phyloP scores from a whole-genome alignment of 1,140 invertebrate genomes.

The Penaeus chinensis region DNA sequence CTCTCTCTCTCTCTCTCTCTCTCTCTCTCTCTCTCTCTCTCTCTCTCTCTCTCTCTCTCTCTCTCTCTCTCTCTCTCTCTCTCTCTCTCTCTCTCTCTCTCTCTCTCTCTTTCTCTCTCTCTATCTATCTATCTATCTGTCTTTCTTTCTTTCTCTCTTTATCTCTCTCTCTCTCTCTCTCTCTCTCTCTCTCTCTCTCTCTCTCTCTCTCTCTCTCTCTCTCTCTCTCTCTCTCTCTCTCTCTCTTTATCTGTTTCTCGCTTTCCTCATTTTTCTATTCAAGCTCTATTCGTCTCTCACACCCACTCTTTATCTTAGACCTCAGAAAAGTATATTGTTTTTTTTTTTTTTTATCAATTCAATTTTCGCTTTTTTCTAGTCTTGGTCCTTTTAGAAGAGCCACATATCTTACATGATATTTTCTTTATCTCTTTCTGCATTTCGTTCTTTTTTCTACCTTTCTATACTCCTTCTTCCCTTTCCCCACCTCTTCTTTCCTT shows the following conservation, averaged over 20 bases:
- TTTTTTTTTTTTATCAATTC: neutral
- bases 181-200: neutral
- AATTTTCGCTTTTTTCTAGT: neutral
- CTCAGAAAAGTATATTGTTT: neutral
- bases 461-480: too few species aligned
- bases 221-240: too few species aligned
- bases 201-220: too few species aligned
- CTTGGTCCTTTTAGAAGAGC: neutral
- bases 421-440: too few species aligned
- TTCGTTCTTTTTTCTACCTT: too few species aligned
- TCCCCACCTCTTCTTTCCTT: neutral
- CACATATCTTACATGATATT: too few species aligned
- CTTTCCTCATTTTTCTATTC: neutral
- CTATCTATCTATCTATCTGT: too few species aligned
- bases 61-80: neutral
- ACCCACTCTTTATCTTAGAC: conserved; percentile 3
- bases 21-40: too few species aligned
- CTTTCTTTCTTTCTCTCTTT: too few species aligned
- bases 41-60: neutral
- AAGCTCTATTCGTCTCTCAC: neutral
- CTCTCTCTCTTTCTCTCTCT: too few species aligned
- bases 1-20: too few species aligned
- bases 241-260: neutral
- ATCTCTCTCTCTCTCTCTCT: neutral
- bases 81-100: neutral